Base-by-base conservation (phyloP, 2,797 vertebrate genomes). In the Falco columbarius region DNA sequence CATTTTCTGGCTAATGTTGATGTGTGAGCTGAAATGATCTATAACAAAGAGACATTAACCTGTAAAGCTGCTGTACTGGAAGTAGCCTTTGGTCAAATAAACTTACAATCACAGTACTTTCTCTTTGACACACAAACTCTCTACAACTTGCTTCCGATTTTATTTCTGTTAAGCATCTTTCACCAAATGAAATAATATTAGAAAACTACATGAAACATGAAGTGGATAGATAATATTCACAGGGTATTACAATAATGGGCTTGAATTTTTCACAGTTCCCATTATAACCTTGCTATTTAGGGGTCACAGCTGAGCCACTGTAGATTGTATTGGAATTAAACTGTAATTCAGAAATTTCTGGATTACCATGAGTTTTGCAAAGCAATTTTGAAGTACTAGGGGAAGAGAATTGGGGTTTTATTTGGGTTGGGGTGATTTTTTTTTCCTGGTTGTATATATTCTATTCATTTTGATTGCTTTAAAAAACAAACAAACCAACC, bases 141-240 rank as follows among this genome's bases (percentile, higher is more conserved):
- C 51, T 51, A 36, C 27, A 65, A 56, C 5, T 46, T 12, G 5
- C 12, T 14, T 56, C 2, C 34, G 5, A 56, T 44, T 70, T 70
- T 82, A 86, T 68, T 23, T 11, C 11, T 36, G 23, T 70, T 89
- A 92, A 87, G 10, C 6, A 44, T 65, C 27, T 92, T 82, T 85
- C 38, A 91, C 19, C 19, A 75, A 90, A 91, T 40, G 9, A 88
- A 96, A 55, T 46, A 49, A 38, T 74, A 82, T 55, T 77, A 80
- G 42, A 94, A 89, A 95, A 77, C 44, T 8, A 58, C 52, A 87
- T 71, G 34, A 92, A 95, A 92, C 20, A 77, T 46, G 40, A 86
- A 92, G 85, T 62, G 49, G 36, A 55, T 62, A 83, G 61, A 74
- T 49, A 36, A 20, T 75, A 72, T 54, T 89, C 47, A 81, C 1